Percentiles rank a stretch among this genome's conserved stretches.
Conservation (phyloP, 2,797 vertebrate genomes). For the Carapus acus region DNA sequence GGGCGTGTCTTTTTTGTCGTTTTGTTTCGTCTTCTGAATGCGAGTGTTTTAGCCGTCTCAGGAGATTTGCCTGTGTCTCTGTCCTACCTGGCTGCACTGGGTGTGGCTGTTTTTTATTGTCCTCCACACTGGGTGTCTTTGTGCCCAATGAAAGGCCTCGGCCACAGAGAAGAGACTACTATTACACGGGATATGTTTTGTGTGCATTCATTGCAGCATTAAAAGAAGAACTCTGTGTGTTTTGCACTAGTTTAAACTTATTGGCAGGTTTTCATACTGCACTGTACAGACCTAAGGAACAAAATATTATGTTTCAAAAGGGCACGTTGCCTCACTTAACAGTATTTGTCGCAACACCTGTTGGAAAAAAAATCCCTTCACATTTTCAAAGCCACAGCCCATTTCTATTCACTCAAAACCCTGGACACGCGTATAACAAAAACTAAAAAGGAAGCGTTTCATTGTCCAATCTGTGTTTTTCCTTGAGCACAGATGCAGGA, state of each 20-base stretch:
- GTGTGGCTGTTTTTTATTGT: slow-evolving; percentile 68
- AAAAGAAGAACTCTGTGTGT: slow-evolving; percentile 18
- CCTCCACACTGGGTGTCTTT: slow-evolving; percentile 63
- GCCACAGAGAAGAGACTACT: slow-evolving; percentile 62
- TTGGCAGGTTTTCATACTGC: slow-evolving; percentile 8
- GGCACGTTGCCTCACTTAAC: not conserved
- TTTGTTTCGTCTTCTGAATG: slow-evolving; percentile 54
- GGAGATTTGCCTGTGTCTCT: slow-evolving; percentile 52
- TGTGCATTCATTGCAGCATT: slow-evolving; percentile 38
- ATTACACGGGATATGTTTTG: slow-evolving; percentile 65
- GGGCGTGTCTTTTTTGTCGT: slow-evolving; percentile 65
- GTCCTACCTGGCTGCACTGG: slow-evolving; percentile 63
- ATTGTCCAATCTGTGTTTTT: not conserved
- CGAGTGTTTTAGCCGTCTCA: slow-evolving; percentile 52
- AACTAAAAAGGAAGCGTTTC: not conserved
- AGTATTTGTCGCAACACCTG: slow-evolving; percentile 2
- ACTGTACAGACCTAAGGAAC: not conserved
- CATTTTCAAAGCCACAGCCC: not conserved
- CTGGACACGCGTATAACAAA: slow-evolving; percentile 12
- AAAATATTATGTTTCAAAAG: not conserved
- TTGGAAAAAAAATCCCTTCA: not conserved
- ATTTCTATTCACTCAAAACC: not conserved
- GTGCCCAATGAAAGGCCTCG: slow-evolving; percentile 60
- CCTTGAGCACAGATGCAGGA: not conserved
- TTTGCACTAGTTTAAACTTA: slow-evolving; percentile 22